Evolutionary conservation across 2,888 invertebrate species (phyloP), one percentile per base, ranked within the genome.

Genomic region (Epinotia demarniana): DNA sequence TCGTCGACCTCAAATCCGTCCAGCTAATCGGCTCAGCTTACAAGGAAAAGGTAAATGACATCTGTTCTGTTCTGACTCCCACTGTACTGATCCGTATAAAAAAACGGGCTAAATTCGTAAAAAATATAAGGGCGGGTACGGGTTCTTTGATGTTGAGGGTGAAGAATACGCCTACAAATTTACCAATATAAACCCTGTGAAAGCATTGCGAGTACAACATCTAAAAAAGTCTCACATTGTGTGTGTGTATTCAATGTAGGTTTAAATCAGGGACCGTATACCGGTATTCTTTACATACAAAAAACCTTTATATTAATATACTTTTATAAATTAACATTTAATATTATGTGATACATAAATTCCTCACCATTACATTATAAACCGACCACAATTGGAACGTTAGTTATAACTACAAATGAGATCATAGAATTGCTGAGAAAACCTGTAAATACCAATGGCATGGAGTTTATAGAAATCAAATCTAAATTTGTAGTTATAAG

Each of bases 1-100:
- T 70, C 79, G 99, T 99, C 84, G 99, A 99, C 94, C 95, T 99
- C 88, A 99, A 99, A 95, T 98, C 98, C 90, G 99, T 99, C 87
- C 99, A 99, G 90, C 95, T 99, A 75, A 95, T 99, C 82, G 99
- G 99, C 86, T 98, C 98, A 85, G 98, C 99, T 78, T 98, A 98
- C 95, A 99, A 99, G 93, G 99, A 99, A 95, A 99, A 99, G 97
- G 99, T 98, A 96, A 92, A 72, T 53, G 55, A 46, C 71, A 79
- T 76, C 77, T 79, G 73, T 87, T 87, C 64, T 58, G 46, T 23
- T 23, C 46, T 3, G 0, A 2, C 43, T 16, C 11, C 3, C 6
- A 9, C 2, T 8, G 13, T 8, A 6, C 53, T 53, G 13, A 49
- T 16, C 16, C 9, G 39, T 39, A 39, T 39, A 9, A 9, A 39